Conservation (phyloP, 2,113 vertebrate genomes). For the Toxostoma redivivum region DNA sequence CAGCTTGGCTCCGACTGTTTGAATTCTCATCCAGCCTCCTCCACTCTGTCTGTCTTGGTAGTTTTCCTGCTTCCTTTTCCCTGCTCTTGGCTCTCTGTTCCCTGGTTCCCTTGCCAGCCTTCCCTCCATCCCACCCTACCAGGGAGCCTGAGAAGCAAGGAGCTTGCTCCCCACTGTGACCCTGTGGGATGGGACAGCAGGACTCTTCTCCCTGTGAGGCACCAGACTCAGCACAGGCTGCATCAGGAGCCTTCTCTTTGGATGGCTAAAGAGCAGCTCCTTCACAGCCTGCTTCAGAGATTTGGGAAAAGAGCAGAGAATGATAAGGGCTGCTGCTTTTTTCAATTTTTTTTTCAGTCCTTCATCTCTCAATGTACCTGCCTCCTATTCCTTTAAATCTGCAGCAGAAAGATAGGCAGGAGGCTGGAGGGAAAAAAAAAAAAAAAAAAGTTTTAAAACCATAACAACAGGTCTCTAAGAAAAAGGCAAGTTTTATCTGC, state of each 20-base stretch:
- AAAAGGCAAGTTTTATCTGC: constrained; percentile 3
- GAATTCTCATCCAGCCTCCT: constrained; percentile 39
- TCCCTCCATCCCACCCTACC: not conserved
- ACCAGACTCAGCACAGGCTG: fast-evolving
- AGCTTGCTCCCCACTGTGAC: fast-evolving
- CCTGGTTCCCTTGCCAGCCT: not conserved
- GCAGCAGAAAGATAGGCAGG: not conserved
- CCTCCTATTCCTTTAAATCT: not conserved
- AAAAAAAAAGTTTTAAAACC: not conserved
- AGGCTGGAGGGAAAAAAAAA: not conserved
- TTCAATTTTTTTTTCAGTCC: not conserved
- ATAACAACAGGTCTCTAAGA: not conserved
- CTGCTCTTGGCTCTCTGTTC: not conserved
- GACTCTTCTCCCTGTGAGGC: fast-evolving
- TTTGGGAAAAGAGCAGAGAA: not conserved
- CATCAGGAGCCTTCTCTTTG: fast-evolving
- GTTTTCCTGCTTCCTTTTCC: constrained; percentile 12
- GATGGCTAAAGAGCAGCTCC: not conserved
- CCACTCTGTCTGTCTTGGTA: constrained; percentile 47
- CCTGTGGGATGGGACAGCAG: not conserved
- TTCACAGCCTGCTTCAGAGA: not conserved
- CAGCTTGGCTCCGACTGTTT: constrained; percentile 8
- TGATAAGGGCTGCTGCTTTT: not conserved
- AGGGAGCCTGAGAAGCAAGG: fast-evolving
- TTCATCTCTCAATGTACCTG: not conserved